Percentiles rank a stretch among this genome's conserved stretches.
These are phyloP conservation scores for Lota lota DNA, from an alignment of 2,113 vertebrate species.

Conservation along the genomic window DNA sequence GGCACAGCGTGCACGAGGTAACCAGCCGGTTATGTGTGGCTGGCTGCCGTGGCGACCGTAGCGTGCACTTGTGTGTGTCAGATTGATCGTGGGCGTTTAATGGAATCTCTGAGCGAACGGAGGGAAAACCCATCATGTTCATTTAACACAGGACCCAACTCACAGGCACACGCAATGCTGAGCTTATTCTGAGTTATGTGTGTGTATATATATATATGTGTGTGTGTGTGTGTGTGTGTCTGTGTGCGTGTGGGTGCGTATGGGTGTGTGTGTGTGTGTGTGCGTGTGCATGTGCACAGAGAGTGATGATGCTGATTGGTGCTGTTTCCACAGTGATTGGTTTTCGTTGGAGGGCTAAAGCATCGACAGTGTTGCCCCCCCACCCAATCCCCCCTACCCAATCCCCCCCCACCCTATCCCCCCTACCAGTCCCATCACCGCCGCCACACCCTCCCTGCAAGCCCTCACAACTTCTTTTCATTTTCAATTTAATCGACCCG, in stretches of 20 bases:
- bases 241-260: slow-evolving; percentile 12
- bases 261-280: slow-evolving; percentile 9
- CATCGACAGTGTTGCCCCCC: slow-evolving; percentile 51
- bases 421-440: no score
- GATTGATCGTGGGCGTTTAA: slow-evolving; percentile 53
- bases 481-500: slow-evolving; percentile 72
- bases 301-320: slow-evolving; percentile 54
- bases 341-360: slow-evolving; percentile 60
- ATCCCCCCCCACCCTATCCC: no score
- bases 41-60: not conserved
- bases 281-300: slow-evolving; percentile 8
- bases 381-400: no score
- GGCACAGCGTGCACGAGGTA: slow-evolving; percentile 9
- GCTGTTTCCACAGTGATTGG: slow-evolving; percentile 70
- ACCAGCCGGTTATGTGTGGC: not conserved
- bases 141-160: slow-evolving; percentile 37
- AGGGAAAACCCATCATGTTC: slow-evolving; percentile 61
- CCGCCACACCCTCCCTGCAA: no score
- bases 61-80: slow-evolving; percentile 23
- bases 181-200: slow-evolving; percentile 23
- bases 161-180: slow-evolving; percentile 51
- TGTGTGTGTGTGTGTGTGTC: slow-evolving; percentile 4
- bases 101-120: slow-evolving; percentile 51
- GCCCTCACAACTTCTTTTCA: slow-evolving; percentile 58
- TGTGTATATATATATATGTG: not conserved